Conservation (phyloP, 2,797 vertebrate genomes). For the Cygnus olor region DNA sequence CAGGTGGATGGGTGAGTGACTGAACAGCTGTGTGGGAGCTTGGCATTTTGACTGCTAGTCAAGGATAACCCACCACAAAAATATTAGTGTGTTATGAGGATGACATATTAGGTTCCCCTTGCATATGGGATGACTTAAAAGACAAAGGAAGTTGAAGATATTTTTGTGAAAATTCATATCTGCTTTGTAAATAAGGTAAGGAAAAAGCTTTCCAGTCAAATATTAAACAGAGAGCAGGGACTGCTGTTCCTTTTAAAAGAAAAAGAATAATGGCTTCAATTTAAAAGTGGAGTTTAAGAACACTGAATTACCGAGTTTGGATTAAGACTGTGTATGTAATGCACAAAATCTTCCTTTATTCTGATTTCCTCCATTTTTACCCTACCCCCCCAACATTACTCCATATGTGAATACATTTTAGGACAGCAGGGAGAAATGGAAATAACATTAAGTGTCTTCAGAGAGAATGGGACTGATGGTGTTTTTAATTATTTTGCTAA, state of each 20-base stretch:
- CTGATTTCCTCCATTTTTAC: constrained; percentile 34
- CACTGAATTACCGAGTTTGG: background rate
- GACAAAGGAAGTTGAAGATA: background rate
- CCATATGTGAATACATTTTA: constrained; percentile 33
- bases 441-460: constrained; percentile 14
- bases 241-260: background rate
- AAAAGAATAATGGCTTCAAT: background rate
- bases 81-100: background rate
- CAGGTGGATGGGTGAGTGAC: rapidly evolving
- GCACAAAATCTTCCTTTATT: constrained; percentile 43
- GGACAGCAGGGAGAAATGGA: background rate
- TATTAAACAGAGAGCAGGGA: background rate
- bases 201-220: background rate
- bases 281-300: background rate
- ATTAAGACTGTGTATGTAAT: background rate
- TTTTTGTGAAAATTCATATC: background rate
- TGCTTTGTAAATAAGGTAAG: background rate
- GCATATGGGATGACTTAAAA: background rate
- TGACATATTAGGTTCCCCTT: background rate
- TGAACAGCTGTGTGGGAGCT: background rate
- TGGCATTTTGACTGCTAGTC: background rate
- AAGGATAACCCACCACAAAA: background rate
- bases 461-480: constrained; percentile 20
- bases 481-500: constrained; percentile 43
- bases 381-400: background rate